Evolutionary conservation across 2,113 vertebrate species (phyloP), one percentile per base, ranked within the genome.

Genomic region (Thamnaconus septentrionalis): DNA sequence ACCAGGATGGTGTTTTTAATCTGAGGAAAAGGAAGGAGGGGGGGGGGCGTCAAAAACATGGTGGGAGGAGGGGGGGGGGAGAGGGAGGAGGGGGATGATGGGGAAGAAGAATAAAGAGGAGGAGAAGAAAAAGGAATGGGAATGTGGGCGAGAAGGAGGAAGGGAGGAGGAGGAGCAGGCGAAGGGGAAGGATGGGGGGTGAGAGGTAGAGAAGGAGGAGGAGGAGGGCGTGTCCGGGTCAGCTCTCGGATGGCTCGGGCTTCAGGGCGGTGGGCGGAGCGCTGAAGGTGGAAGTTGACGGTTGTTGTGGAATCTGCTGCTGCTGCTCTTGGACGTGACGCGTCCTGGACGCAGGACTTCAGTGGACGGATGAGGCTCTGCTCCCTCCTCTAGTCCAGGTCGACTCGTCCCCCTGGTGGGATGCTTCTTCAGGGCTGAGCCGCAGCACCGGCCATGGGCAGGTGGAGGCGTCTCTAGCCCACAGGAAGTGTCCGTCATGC

Each of bases 401-500:
- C 18, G 18, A 31, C 18, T 31, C 18, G 18, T 31, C 18, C 49
- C 53, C 50, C 66, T 62, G 8, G 4, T 59, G 47, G 68, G 48
- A 75, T 66, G 59, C 45, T 3, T 66, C 5, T 42, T 65, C 8
- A 39, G 50, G 12, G 58, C 62, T 47, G 41, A 56, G 52, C 46
- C 5, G 47, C 46, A 65, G 41, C 55, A 55, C n/a, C 49, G 47
- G 56, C 18, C 3, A 72, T 72, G 73, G 31, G 66, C 31, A 61
- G 51, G 5, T 57, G 53, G 53, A 47, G 45, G 63, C 53, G 61
- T 61, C 39, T 66, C 53, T 65, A 39, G 50, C n/a, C 52, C 6
- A 43, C 8, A 3, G 7, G 5, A 9, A 45, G 44, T 39, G 53
- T 66, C 77, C 88, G 86, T 56, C 8, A 95, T 97, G 95, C 88